These are phyloP conservation scores for Limnothrissa miodon DNA, from an alignment of 2,113 vertebrate genomes.

Conservation along the genomic window DNA sequence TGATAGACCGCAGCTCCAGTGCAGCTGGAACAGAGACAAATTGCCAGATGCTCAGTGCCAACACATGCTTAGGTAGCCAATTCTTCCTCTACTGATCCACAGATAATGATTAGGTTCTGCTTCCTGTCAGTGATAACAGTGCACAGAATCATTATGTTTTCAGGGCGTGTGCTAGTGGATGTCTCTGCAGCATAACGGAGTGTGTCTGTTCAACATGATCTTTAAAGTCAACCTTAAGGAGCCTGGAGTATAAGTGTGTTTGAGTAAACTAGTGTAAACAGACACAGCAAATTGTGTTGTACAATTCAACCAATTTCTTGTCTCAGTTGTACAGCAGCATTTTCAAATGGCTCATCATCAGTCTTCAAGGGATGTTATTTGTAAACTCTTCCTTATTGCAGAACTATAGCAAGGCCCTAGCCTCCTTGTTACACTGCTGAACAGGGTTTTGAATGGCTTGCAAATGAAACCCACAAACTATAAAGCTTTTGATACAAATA, in stretches of 20 bases:
- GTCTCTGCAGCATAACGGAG: too few species aligned
- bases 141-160: too few species aligned
- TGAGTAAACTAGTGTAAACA: background rate
- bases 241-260: too few species aligned
- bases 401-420: too few species aligned
- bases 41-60: background rate
- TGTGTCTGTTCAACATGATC: too few species aligned
- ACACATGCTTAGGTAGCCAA: background rate
- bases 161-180: too few species aligned
- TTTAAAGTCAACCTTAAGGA: too few species aligned
- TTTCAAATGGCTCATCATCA: too few species aligned
- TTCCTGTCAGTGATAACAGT: background rate
- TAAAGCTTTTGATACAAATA: background rate
- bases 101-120: background rate
- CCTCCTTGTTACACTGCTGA: too few species aligned
- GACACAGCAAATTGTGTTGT: background rate
- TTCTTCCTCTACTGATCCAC: background rate
- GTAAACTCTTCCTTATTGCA: too few species aligned
- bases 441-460: too few species aligned
- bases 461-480: background rate
- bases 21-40: conserved; percentile 58
- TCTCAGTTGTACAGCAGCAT: background rate
- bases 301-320: background rate
- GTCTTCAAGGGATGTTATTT: too few species aligned
- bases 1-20: conserved; percentile 64